These are phyloP conservation scores for Euborellia annulipes DNA, from an alignment of 1,140 invertebrate genomes.

Conservation along the genomic window DNA sequence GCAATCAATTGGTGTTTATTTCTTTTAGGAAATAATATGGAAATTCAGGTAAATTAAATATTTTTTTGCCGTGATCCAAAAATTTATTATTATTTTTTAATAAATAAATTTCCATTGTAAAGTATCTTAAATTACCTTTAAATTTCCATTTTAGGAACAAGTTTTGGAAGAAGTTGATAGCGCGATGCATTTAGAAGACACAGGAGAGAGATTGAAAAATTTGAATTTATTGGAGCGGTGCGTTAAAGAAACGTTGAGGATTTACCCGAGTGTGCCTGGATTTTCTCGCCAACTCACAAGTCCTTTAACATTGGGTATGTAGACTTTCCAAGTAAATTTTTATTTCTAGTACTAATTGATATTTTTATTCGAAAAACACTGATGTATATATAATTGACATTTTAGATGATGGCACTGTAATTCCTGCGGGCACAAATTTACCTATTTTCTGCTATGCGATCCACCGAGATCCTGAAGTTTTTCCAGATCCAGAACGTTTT, in stretches of 20 bases:
- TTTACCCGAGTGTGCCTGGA: slow-evolving; percentile 33
- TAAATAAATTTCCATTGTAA: no score
- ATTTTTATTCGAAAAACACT: no score
- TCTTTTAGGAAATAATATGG: slow-evolving; percentile 40
- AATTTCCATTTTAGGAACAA: slow-evolving; percentile 15
- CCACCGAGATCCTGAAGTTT: slow-evolving; percentile 48
- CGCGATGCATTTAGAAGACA: slow-evolving; percentile 22
- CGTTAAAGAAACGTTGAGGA: slow-evolving; percentile 31
- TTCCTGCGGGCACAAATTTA: slow-evolving; percentile 36
- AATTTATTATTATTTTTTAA: no score
- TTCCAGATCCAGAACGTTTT: slow-evolving; percentile 51
- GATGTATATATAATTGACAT: no score
- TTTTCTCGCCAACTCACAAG: slow-evolving; percentile 18
- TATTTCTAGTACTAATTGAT: no score
- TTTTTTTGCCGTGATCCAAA: no score
- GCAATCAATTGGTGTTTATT: slow-evolving; percentile 40
- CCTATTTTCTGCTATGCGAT: slow-evolving; percentile 37
- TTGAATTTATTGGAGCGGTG: slow-evolving; percentile 32
- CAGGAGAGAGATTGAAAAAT: slow-evolving; percentile 24
- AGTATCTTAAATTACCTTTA: no score
- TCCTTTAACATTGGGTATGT: neutral
- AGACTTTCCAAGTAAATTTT: slow-evolving; percentile 6
- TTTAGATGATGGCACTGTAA: slow-evolving; percentile 20
- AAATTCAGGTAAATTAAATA: slow-evolving; percentile 35
- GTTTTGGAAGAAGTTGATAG: slow-evolving; percentile 27